Evolutionary conservation across 2,797 vertebrate species (phyloP), one percentile per base, ranked within the genome.

Genomic region (Lacerta viridis): DNA sequence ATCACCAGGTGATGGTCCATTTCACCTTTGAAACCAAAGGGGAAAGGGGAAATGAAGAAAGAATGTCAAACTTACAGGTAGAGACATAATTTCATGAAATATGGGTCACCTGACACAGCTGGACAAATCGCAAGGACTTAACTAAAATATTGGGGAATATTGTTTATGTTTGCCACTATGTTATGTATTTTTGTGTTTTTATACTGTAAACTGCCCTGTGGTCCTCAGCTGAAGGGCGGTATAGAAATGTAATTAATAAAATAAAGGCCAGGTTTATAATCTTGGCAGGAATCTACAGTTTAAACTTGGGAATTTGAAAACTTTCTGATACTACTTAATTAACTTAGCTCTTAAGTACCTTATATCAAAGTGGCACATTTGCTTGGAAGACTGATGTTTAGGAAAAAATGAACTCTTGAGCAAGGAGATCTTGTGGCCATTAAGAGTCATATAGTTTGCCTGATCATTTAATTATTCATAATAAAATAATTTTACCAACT

Each of bases 1-100:
- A 98, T 97, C 81, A 98, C 97, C 95, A 98, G 86, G 88, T 93
- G 87, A 83, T 96, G 95, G 75, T 96, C 96, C 96, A 95, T 96
- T 79, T 91, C 61, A 1, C 96, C 96, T 96, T 39, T 50, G 27
- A 39, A 50, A 33, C 29, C 75, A 90, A 86, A 36, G 72, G 27
- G 77, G 80, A 78, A 55, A 25, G 83, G 69, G 39, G 88, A 78
- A 79, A 41, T n/a, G 7, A 64, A 7, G 10, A 25, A 20, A 64
- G 5, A 69, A 39, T n/a, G 3, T 23, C 17, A 66, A 46, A 27
- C 2, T 18, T 46, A 9, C 39, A 86, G 18, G 61, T 78, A 46
- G 18, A 27, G 5, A 66, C 17, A 66, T 27, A 29, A 39, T 64
- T 6, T 39, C 15, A 2, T 72, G 23, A 69, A 46, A 20, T 23